Evolutionary conservation across 2,888 invertebrate species (phyloP).

Genomic region (Seira ritae): DNA sequence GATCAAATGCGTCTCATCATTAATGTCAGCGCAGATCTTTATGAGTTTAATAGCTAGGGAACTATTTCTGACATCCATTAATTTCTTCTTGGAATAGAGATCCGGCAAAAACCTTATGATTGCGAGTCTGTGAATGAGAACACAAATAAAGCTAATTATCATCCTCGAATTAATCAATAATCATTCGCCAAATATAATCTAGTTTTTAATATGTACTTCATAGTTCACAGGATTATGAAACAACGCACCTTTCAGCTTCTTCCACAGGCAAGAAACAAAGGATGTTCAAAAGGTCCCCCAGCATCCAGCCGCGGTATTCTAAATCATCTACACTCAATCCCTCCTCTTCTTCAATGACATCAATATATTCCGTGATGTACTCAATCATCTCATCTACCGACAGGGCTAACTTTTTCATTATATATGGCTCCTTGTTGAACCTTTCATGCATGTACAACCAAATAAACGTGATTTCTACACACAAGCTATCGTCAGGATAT

Average conservation of each 20-base stretch:
- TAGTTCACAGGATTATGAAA: background rate
- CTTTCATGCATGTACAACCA: constrained; percentile 48
- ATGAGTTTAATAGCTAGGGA: constrained; percentile 26
- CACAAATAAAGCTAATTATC: background rate
- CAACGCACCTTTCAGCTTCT: constrained; percentile 41
- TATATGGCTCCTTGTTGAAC: constrained; percentile 36
- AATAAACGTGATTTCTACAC: constrained; percentile 37
- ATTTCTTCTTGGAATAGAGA: constrained; percentile 28
- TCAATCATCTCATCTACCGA: constrained; percentile 43
- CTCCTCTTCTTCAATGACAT: constrained; percentile 45
- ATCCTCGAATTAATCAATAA: background rate
- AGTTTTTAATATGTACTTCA: background rate
- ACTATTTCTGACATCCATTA: constrained; percentile 41
- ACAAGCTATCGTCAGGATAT: constrained; percentile 45
- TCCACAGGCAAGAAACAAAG: constrained; percentile 30
- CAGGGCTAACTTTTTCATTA: constrained; percentile 24
- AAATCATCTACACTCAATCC: constrained; percentile 31
- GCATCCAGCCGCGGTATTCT: constrained; percentile 41
- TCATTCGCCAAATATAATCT: background rate
- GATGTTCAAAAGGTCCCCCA: constrained; percentile 47
- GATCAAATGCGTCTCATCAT: constrained; percentile 31
- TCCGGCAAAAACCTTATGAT: constrained; percentile 34
- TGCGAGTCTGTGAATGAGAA: constrained; percentile 21
- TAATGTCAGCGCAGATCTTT: constrained; percentile 21
- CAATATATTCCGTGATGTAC: constrained; percentile 46